These are phyloP conservation scores for Phrynocephalus guinanensis DNA, from an alignment of 2,797 vertebrate genomes.

Conservation along the genomic window DNA sequence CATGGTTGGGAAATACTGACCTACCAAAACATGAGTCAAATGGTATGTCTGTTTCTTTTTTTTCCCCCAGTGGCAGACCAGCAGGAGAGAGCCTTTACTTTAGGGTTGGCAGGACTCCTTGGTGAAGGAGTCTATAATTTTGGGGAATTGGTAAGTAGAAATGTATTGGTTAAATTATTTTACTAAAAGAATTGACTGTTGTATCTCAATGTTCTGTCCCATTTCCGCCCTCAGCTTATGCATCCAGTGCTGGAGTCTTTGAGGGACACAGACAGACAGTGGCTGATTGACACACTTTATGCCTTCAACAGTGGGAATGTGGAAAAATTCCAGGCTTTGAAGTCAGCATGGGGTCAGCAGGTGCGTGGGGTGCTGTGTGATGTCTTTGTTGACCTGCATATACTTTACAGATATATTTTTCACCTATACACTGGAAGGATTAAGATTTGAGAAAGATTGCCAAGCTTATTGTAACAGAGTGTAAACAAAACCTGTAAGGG, in stretches of 20 bases:
- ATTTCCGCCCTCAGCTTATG: constrained; percentile 85
- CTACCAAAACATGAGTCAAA: not conserved
- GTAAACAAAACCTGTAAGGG: not conserved
- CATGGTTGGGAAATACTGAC: not conserved
- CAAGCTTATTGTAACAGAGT: not conserved
- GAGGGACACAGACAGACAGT: constrained; percentile 93
- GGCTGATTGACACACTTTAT: constrained; percentile 95
- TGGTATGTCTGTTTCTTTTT: not conserved
- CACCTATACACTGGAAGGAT: not conserved
- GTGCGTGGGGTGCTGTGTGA: constrained; percentile 66
- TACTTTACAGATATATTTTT: not conserved
- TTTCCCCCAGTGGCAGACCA: constrained; percentile 89
- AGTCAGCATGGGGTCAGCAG: constrained; percentile 95
- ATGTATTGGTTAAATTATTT: rapidly evolving
- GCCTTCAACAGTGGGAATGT: constrained; percentile 97
- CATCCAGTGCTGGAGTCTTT: constrained; percentile 95
- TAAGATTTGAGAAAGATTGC: not conserved
- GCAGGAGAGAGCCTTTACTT: constrained; percentile 95
- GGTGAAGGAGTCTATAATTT: constrained; percentile 99
- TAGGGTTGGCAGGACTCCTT: constrained; percentile 93
- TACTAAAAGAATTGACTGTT: rapidly evolving
- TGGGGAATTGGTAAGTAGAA: constrained; percentile 89
- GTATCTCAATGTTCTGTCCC: rapidly evolving
- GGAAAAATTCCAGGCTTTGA: constrained; percentile 93
- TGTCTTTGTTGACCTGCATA: not conserved